Conservation (phyloP, 2,888 invertebrate species). For the Stenchaetothrips biformis region DNA sequence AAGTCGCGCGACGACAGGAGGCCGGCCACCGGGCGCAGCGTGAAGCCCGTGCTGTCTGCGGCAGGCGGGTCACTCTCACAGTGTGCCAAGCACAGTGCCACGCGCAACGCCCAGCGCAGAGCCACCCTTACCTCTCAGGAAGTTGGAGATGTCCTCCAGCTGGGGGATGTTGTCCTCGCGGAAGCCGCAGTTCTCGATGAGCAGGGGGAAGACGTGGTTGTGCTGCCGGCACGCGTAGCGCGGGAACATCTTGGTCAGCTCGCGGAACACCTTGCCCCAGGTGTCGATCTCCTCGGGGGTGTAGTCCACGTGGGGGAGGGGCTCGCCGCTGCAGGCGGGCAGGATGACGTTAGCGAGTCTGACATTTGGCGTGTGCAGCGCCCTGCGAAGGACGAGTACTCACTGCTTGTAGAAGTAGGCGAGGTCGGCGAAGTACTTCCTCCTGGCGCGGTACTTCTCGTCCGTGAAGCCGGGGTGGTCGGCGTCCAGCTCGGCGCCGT, state of each 20-base stretch:
- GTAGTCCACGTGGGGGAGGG: conserved; percentile 86
- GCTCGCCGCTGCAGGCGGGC: conserved; percentile 66
- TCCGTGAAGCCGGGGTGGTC: conserved; percentile 99
- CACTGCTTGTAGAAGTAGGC: conserved; percentile 91
- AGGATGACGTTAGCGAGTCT: conserved; percentile 24
- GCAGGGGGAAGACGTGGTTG: conserved; percentile 90
- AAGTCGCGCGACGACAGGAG: conserved; percentile 97
- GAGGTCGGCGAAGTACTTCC: conserved; percentile 91
- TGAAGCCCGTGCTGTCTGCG: conserved; percentile 93
- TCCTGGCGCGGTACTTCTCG: conserved; percentile 75
- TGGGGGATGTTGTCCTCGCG: conserved; percentile 94
- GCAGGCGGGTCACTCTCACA: background rate
- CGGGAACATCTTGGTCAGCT: conserved; percentile 82
- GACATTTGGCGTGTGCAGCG: too few species aligned
- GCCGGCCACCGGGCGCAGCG: conserved; percentile 93
- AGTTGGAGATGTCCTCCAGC: conserved; percentile 91
- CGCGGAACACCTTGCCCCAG: conserved; percentile 85
- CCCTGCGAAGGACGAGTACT: too few species aligned
- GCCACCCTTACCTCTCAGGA: conserved; percentile 84
- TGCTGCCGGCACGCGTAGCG: conserved; percentile 96
- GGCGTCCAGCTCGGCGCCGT: conserved; percentile 86
- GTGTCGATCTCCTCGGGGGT: conserved; percentile 82
- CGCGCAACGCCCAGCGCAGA: too few species aligned
- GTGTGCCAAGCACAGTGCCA: too few species aligned
- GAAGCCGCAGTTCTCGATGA: conserved; percentile 93